These are phyloP conservation scores for Orius laevigatus DNA, from an alignment of 1,140 invertebrate species.

Conservation along the genomic window DNA sequence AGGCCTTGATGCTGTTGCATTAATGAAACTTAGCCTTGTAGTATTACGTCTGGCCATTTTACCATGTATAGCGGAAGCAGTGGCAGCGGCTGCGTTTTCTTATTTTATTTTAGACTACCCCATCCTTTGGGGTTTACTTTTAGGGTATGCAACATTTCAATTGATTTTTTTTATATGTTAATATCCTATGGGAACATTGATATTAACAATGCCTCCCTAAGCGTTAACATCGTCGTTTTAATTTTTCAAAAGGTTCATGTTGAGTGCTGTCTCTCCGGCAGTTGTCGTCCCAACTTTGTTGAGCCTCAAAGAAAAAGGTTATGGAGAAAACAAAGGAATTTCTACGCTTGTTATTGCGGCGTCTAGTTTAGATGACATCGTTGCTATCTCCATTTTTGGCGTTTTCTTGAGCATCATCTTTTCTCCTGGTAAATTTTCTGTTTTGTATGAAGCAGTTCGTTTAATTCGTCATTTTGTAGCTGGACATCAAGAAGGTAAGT, in stretches of 20 bases:
- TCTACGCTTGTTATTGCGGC: constrained; percentile 63
- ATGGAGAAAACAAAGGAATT: constrained; percentile 54
- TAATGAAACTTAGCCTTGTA: constrained; percentile 38
- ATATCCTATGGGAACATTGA: no score
- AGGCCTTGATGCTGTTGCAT: constrained; percentile 46
- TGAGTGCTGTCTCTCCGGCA: constrained; percentile 60
- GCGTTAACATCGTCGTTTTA: not conserved
- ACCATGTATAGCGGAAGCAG: constrained; percentile 48
- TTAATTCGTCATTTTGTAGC: no score
- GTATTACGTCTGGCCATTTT: constrained; percentile 42
- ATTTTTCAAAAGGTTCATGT: constrained; percentile 27
- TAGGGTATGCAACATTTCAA: constrained; percentile 31
- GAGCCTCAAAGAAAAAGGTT: constrained; percentile 40
- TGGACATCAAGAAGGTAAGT: no score
- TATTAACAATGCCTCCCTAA: not conserved
- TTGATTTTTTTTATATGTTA: not conserved
- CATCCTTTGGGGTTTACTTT: constrained; percentile 50
- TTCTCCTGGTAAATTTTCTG: constrained; percentile 30
- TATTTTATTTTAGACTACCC: constrained; percentile 43
- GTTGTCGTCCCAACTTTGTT: constrained; percentile 59
- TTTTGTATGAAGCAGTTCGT: no score
- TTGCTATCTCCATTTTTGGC: constrained; percentile 59
- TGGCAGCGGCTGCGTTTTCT: constrained; percentile 35
- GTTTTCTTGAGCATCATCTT: constrained; percentile 40
- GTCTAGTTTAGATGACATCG: constrained; percentile 58